phyloP scores from a whole-genome alignment of 2,797 vertebrate genomes.

The Apogon talboti region DNA sequence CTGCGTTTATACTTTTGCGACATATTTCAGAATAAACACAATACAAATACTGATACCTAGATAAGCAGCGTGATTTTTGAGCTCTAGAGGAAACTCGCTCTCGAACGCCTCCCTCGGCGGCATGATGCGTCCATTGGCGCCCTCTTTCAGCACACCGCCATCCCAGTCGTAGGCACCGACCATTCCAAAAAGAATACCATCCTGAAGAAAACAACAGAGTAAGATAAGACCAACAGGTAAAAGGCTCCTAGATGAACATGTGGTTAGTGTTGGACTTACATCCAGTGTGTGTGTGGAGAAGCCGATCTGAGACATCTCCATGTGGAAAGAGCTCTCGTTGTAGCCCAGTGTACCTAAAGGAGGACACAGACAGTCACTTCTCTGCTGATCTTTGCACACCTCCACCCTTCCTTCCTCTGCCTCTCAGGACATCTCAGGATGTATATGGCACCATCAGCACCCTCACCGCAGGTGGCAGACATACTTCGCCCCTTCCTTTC shows the following conservation, averaged over 20 bases:
- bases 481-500: slow-evolving; percentile 49
- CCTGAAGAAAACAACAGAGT: slow-evolving; percentile 74
- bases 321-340: slow-evolving; percentile 93
- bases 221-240: slow-evolving; percentile 7
- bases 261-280: slow-evolving; percentile 74
- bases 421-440: slow-evolving; percentile 25
- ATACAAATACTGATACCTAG: slow-evolving; percentile 82
- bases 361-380: slow-evolving; percentile 35
- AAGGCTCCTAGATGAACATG: not conserved
- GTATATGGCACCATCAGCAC: slow-evolving; percentile 17
- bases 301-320: slow-evolving; percentile 98
- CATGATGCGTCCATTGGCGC: slow-evolving; percentile 75
- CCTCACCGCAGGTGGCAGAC: slow-evolving; percentile 41
- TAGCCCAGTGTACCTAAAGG: slow-evolving; percentile 88
- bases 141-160: slow-evolving; percentile 90
- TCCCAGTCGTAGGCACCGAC: slow-evolving; percentile 98
- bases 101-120: slow-evolving; percentile 88
- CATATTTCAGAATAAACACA: not conserved
- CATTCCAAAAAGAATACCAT: slow-evolving; percentile 93
- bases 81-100: slow-evolving; percentile 89
- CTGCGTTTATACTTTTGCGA: not conserved
- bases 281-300: slow-evolving; percentile 92
- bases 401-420: slow-evolving; percentile 65
- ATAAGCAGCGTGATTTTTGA: slow-evolving; percentile 94
- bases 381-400: slow-evolving; percentile 20